These are phyloP conservation scores for Pangasius macronema DNA, from an alignment of 2,797 vertebrate species.

Conservation along the genomic window DNA sequence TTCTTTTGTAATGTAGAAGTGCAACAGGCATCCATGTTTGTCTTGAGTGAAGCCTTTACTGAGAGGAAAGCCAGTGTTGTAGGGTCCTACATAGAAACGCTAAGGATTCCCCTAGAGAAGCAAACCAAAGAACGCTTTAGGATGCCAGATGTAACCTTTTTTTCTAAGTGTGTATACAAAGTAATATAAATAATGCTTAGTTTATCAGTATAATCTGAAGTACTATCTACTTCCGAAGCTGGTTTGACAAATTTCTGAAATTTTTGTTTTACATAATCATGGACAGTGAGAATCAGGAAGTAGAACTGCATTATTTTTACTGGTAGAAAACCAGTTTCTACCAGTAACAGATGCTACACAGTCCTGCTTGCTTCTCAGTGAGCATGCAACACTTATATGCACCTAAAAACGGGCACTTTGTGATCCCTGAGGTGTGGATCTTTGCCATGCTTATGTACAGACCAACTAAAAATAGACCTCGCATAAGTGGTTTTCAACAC, in stretches of 20 bases:
- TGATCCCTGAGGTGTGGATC: conserved; percentile 3
- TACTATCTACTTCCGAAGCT: neutral
- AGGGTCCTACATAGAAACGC: neutral
- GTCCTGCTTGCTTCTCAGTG: neutral
- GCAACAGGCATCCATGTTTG: conserved; percentile 8
- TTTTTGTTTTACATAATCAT: neutral
- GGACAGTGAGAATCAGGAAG: neutral
- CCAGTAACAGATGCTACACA: neutral
- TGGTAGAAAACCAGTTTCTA: neutral
- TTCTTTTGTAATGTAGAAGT: neutral
- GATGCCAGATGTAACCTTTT: neutral
- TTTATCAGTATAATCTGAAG: neutral
- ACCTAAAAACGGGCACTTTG: neutral
- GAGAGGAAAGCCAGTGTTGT: neutral
- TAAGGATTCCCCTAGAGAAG: neutral
- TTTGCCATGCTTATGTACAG: conserved; percentile 21
- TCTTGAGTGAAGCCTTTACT: neutral
- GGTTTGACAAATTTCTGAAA: too few species aligned
- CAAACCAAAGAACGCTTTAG: neutral
- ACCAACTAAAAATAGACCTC: conserved; percentile 36
- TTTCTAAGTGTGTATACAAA: neutral
- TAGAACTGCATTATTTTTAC: too few species aligned
- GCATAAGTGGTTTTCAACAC: conserved; percentile 22
- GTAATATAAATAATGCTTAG: neutral
- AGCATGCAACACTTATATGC: neutral